Base-by-base conservation (phyloP, 2,113 vertebrate species). In the Gorsachius goisagi region DNA sequence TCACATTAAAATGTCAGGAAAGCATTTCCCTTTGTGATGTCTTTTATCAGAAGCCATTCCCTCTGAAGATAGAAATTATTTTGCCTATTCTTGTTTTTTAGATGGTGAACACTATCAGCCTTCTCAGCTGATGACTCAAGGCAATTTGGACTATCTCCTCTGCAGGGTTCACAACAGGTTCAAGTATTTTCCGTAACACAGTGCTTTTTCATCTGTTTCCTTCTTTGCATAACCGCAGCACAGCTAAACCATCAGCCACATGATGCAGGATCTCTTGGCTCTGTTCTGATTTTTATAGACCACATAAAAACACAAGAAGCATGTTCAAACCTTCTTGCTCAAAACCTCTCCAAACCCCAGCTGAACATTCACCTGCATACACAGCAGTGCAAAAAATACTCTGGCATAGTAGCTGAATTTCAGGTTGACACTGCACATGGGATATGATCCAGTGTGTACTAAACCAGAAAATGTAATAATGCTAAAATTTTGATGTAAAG, bases 31-130 rank as follows among this genome's bases (percentile, higher is more conserved):
- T 85, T 68, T 72, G 60, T n/a, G 53, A 52, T 82, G 32, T 19
- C 78, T 90, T 93, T 85, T 88, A 77, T 76, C 75, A 94, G 71
- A 86, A 87, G 39, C 47, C 27, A 33, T 81, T 72, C 79, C 33
- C 58, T 84, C 60, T 56, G 37, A 92, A 89, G 69, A 71, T 19
- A 87, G 49, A 45, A 67, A 60, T 24, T 20, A 64, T 53, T 89
- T 44, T 81, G 69, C 53, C 69, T 84, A 0, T 53, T 81, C 52
- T 58, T 85, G 39, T 22, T 58, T 93, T 88, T 60, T 6, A 78
- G 44, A 94, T 64, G 60, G 30, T 80, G 68, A 86, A 63, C 21
- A 8, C 19, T 84, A 77, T 71, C 55, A 80, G 88, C 5, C 35
- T 62, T 39, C 55, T 88, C 83, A 74, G 90, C 21, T 62, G 50